Percentiles rank a stretch among this genome's conserved stretches.
Conservation (phyloP, 2,113 vertebrate species). For the Taurulus bubalis region DNA sequence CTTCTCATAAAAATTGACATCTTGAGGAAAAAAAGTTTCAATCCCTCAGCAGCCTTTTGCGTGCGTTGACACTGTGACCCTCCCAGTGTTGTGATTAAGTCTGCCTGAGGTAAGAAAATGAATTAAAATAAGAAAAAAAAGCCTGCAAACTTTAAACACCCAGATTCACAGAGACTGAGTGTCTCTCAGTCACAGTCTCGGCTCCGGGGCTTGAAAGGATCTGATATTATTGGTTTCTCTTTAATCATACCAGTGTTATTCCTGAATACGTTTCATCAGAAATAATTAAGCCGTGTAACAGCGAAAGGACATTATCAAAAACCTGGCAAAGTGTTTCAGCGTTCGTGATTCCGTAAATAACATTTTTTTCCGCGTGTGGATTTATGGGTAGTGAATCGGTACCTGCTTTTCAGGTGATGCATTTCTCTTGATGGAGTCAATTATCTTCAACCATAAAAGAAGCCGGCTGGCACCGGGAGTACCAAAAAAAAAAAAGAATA, state of each 20-base stretch:
- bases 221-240: neutral
- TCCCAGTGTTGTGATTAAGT: neutral
- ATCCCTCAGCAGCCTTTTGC: conserved; percentile 1
- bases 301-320: neutral
- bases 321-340: neutral
- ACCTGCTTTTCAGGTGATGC: conserved; percentile 81
- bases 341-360: conserved; percentile 62
- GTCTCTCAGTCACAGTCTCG: conserved; percentile 1
- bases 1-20: neutral
- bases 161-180: conserved; percentile 1
- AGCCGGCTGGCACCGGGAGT: conserved; percentile 68
- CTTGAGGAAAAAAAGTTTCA: conserved; percentile 23
- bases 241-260: conserved; percentile 12
- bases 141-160: conserved; percentile 7
- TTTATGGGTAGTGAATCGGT: conserved; percentile 84
- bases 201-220: conserved; percentile 19
- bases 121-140: neutral
- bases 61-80: conserved; percentile 5
- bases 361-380: conserved; percentile 71
- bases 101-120: conserved; percentile 1
- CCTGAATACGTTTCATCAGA: neutral
- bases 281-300: neutral
- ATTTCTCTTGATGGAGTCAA: conserved; percentile 82
- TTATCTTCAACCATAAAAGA: conserved; percentile 85
- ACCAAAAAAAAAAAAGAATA: conserved; percentile 68